phyloP scores from a whole-genome alignment of 2,113 vertebrate genomes.

The Trichomycterus rosablanca region DNA sequence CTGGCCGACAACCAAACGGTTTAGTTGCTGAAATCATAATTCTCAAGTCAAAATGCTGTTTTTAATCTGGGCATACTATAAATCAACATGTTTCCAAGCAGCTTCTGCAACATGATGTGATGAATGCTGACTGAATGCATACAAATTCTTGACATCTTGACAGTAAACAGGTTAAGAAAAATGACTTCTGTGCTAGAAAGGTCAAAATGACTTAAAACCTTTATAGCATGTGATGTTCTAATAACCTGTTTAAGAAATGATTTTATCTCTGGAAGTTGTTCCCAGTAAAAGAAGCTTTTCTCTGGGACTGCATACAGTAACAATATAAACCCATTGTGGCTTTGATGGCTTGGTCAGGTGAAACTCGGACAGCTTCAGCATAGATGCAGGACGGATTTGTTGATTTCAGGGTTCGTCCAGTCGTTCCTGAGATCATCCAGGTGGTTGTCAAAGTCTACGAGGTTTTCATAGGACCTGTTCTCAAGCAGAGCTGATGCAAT shows the following conservation, averaged over 20 bases:
- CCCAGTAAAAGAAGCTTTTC: constrained; percentile 36
- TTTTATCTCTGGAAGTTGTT: constrained; percentile 20
- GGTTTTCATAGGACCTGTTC: constrained; percentile 83
- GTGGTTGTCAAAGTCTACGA: constrained; percentile 96
- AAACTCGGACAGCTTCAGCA: constrained; percentile 65
- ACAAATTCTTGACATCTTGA: no score
- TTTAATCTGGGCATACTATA: no score
- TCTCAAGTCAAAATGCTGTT: no score
- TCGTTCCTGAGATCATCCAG: constrained; percentile 95
- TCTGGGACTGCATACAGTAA: constrained; percentile 11
- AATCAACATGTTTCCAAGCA: no score
- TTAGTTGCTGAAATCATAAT: no score
- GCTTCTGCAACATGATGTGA: no score
- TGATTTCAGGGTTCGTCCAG: constrained; percentile 97
- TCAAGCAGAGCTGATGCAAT: constrained; percentile 84
- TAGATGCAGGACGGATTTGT: constrained; percentile 91
- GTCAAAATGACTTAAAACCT: not conserved
- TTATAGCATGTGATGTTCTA: not conserved
- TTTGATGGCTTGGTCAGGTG: constrained; percentile 37
- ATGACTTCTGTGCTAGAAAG: not conserved
- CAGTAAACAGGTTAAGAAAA: constrained; percentile 19
- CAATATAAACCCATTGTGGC: constrained; percentile 31
- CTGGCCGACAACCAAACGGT: no score
- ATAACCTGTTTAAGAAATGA: constrained; percentile 24
- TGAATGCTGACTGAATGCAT: no score